Evolutionary conservation across 2,888 invertebrate species (phyloP), one percentile per base, ranked within the genome.

Genomic region (Cerastis rubricosa): DNA sequence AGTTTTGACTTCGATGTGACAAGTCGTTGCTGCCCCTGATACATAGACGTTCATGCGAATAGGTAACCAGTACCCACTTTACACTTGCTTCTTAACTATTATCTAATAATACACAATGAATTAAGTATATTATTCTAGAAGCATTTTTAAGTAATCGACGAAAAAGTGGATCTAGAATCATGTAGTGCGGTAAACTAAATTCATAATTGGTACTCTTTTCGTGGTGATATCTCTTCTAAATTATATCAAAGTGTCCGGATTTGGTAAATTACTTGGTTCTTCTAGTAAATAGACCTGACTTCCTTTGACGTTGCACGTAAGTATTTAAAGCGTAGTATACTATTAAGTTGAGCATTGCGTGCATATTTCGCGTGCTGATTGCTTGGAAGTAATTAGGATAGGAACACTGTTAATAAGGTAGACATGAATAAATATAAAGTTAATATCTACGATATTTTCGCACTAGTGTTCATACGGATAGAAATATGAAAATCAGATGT

Each of bases 331-430:
- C n/a, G 35, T 71, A 70, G 66, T 73, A 51, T 61, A 80, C 51
- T 70, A 73, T 72, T 76, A 71, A 65, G 61, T 74, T 57, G 12
- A 59, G n/a, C 45, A 71, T 75, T 65, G 73, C 75, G 83, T 83
- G 83, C 40, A 70, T 69, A 74, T 73, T 70, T 78, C 68, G 76
- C 87, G 83, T 86, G 80, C 47, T 40, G 47, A 74, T 75, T 35
- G 69, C 14, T 57, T 79, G 83, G 73, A 86, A 83, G 67, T 80
- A 73, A 86, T 73, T 83, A 78, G 64, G 47, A 66, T 69, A 74
- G 74, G 73, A 76, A 79, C 68, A 69, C 51, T n/a, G 45, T 25
- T 71, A 57, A 54, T 71, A 61, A 29, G 25, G 25, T 61, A 25
- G 19, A 43, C 12, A 81, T 85, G 71, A 85, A 85, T 85, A 73